phyloP scores from a whole-genome alignment of 2,888 invertebrate species.

The Tenthredo livida region DNA sequence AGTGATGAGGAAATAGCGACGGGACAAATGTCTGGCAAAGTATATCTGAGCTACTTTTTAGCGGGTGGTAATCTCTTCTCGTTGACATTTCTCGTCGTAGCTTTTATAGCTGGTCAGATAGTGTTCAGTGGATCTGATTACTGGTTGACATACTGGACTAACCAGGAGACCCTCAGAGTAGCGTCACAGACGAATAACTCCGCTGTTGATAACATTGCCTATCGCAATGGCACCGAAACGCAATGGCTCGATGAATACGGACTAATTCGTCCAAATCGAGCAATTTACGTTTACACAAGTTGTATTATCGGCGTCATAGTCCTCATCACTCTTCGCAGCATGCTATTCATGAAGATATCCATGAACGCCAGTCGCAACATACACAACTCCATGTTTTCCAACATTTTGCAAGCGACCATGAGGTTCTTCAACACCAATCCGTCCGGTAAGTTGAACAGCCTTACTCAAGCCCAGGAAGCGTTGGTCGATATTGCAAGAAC shows the following conservation, averaged over 20 bases:
- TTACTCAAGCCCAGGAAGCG: background rate
- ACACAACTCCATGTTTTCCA: slow-evolving; percentile 92
- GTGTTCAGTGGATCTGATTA: slow-evolving; percentile 86
- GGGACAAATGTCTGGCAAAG: slow-evolving; percentile 75
- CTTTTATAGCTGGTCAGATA: slow-evolving; percentile 83
- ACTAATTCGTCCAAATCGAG: slow-evolving; percentile 62
- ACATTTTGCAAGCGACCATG: slow-evolving; percentile 88
- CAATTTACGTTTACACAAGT: slow-evolving; percentile 76
- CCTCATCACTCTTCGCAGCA: slow-evolving; percentile 79
- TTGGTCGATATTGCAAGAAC: background rate
- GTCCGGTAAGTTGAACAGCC: slow-evolving; percentile 80
- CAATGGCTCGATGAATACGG: slow-evolving; percentile 62
- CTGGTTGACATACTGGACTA: slow-evolving; percentile 86
- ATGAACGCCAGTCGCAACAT: slow-evolving; percentile 88
- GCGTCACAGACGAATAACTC: background rate
- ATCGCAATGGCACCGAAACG: background rate
- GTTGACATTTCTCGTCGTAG: slow-evolving; percentile 78
- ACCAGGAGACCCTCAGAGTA: slow-evolving; percentile 62
- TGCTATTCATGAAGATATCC: slow-evolving; percentile 87
- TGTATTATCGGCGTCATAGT: slow-evolving; percentile 72
- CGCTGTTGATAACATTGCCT: background rate
- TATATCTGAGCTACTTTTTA: slow-evolving; percentile 78
- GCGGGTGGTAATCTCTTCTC: slow-evolving; percentile 81
- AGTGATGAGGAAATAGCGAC: slow-evolving; percentile 76
- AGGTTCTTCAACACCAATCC: slow-evolving; percentile 93